These are phyloP conservation scores for Nymphalis c-album DNA, from an alignment of 2,888 invertebrate genomes.

Conservation along the genomic window DNA sequence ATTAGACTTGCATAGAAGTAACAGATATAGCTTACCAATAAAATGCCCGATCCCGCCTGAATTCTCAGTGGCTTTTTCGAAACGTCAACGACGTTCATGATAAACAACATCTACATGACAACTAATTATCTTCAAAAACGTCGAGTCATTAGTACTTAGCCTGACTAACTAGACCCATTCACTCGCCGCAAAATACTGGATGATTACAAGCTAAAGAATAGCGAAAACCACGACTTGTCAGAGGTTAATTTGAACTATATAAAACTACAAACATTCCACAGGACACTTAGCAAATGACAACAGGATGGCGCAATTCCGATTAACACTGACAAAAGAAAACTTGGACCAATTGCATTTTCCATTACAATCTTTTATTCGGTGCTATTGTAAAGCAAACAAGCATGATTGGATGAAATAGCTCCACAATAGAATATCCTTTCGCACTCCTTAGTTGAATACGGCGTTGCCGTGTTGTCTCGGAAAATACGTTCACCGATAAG, in stretches of 20 bases:
- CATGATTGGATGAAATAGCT: slow-evolving; percentile 31
- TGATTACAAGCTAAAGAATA: background rate
- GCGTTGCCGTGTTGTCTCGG: slow-evolving; percentile 1
- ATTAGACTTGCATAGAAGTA: too few relatives aligned
- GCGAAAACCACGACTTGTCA: background rate
- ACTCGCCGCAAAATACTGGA: background rate
- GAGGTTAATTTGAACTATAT: background rate
- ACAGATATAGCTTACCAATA: too few relatives aligned
- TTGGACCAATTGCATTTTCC: slow-evolving; percentile 35
- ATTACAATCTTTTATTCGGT: slow-evolving; percentile 33
- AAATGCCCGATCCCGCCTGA: too few relatives aligned
- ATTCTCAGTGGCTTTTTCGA: too few relatives aligned
- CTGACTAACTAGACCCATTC: background rate
- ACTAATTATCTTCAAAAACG: background rate
- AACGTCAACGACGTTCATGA: too few relatives aligned
- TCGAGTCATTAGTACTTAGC: slow-evolving; percentile 1
- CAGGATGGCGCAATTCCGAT: slow-evolving; percentile 25
- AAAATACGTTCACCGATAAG: slow-evolving; percentile 26
- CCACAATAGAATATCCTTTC: slow-evolving; percentile 28
- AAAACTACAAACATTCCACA: slow-evolving; percentile 5
- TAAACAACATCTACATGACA: too few relatives aligned
- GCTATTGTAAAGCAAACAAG: slow-evolving; percentile 30
- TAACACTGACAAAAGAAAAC: slow-evolving; percentile 35
- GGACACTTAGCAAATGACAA: slow-evolving; percentile 24
- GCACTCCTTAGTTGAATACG: slow-evolving; percentile 10